A percentile compares a stretch with the other conserved stretches of the same genome.
Conservation (phyloP, 2,113 vertebrate genomes). For the Paedocypris sp. region DNA sequence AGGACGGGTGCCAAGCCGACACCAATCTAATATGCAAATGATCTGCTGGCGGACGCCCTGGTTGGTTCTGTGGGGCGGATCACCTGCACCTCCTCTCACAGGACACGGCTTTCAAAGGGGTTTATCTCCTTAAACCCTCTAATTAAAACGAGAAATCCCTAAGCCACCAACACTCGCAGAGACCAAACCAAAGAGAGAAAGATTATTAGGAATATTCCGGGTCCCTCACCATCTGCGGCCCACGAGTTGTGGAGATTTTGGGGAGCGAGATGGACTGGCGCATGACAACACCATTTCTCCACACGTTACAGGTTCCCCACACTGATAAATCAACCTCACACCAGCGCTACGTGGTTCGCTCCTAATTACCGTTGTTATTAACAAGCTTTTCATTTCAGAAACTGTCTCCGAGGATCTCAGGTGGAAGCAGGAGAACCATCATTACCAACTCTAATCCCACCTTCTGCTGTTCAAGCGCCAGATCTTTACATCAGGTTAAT, state of each 20-base stretch:
- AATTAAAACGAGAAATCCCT: constrained; percentile 92
- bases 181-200: constrained; percentile 50
- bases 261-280: constrained; percentile 60
- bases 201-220: constrained; percentile 86
- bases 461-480: not conserved
- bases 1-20: constrained; percentile 67
- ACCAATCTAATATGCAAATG: constrained; percentile 80
- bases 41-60: constrained; percentile 67
- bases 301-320: constrained; percentile 37
- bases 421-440: constrained; percentile 26
- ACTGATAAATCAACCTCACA: constrained; percentile 81
- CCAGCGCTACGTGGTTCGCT: constrained; percentile 80
- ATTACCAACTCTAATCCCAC: constrained; percentile 22
- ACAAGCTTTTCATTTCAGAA: constrained; percentile 57
- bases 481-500: not conserved
- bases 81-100: constrained; percentile 82
- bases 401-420: constrained; percentile 36
- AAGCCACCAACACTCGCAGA: constrained; percentile 42
- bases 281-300: constrained; percentile 29
- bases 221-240: constrained; percentile 89
- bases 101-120: constrained; percentile 79
- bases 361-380: constrained; percentile 93
- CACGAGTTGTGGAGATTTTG: constrained; percentile 75
- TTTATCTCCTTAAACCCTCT: constrained; percentile 90
- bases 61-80: constrained; percentile 50